Evolutionary conservation across 1,140 invertebrate genomes (phyloP), one percentile per base, ranked within the genome.

Genomic region (Stenopsyche tienmushanensis): DNA sequence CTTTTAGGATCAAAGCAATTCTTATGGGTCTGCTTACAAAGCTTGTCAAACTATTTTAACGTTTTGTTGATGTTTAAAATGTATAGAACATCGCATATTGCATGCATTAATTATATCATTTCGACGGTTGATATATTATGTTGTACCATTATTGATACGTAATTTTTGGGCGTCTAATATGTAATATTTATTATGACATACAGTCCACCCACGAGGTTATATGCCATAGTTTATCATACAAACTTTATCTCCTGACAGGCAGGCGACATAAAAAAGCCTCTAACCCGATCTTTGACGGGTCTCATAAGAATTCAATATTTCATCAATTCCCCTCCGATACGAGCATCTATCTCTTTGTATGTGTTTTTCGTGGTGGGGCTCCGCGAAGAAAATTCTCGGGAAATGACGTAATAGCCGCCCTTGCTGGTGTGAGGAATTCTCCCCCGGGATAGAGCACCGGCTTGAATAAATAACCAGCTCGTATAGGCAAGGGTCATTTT

Each of bases 221-320:
- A 29, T 18, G 18, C 20, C 41, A 60, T 44, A 60, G 57, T 60
- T 60, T 60, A 60, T 60, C 57, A 60, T 26, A 10, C 57, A 34
- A 18, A 60, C 29, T 60, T 60, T 60, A 60, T 60, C 57, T 47
- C 18, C 24, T 60, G 57, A 60, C 57, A 60, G 57, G 57, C 57
- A 60, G 57, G 57, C 57, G 57, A 60, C 57, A 60, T 60, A 60
- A 60, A 60, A 55, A 60, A 60, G 42, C 42, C 54, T 24, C 57
- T 60, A 60, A 60, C 57, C 57, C 42, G 41, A 60, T 60, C 53
- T 57, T 21, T 57, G 53, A 57, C 53, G 53, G 20, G 53, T 25
- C 57, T 34, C 42, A 60, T 60, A 60, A 60, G 57, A 60, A 60
- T 60, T 60, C 57, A 60, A 60, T 60, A 60, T 60, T 60, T 60